Evolutionary conservation across 2,113 vertebrate genomes (phyloP).

Genomic region (Vulpes ferrilata): DNA sequence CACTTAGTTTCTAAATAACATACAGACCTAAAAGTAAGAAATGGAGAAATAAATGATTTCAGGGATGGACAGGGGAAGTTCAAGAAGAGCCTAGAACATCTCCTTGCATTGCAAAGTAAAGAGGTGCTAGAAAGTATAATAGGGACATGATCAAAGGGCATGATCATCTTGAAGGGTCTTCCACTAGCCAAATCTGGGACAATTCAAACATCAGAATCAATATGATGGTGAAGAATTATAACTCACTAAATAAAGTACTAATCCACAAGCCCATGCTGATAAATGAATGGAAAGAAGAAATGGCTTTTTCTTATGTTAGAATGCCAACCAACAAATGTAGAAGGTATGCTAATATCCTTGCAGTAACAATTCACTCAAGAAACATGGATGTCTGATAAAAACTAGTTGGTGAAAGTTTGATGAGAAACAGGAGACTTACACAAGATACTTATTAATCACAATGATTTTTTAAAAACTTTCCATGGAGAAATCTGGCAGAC

Average conservation of each 20-base stretch:
- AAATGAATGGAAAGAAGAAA: not conserved
- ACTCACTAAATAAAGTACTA: not conserved
- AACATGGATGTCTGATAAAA: not conserved
- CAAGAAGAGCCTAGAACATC: not conserved
- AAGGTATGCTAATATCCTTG: not conserved
- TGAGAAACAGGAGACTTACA: not conserved
- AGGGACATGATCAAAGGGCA: not conserved
- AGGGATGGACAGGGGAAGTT: not conserved
- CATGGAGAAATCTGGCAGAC: not conserved
- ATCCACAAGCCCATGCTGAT: not conserved
- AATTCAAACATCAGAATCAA: not conserved
- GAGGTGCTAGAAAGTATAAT: not conserved
- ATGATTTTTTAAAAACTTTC: not conserved
- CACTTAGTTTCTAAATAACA: conserved; percentile 7
- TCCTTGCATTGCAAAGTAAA: not conserved
- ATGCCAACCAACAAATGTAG: not conserved
- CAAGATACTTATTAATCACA: conserved; percentile 17
- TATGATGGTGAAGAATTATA: not conserved
- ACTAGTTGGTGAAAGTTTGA: not conserved
- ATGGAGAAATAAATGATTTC: not conserved
- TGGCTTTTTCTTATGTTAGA: conserved; percentile 12
- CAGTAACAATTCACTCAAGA: conserved; percentile 11
- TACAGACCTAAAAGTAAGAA: not conserved
- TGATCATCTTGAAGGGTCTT: not conserved
- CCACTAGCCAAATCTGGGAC: not conserved